Conservation (phyloP, 1,140 invertebrate genomes). For the Ephestia elutella region DNA sequence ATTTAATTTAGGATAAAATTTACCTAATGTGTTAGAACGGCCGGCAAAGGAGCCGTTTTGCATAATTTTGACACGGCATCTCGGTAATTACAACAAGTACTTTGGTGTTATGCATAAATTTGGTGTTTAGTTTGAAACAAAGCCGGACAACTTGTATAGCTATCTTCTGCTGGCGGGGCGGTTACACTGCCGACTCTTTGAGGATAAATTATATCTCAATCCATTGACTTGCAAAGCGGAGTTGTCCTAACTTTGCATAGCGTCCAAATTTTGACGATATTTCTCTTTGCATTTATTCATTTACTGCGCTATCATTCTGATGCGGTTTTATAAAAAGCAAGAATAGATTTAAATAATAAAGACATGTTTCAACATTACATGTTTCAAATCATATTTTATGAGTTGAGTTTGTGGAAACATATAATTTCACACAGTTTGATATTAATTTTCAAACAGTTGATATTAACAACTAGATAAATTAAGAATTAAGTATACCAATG, state of each 20-base stretch:
- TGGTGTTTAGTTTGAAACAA: background rate
- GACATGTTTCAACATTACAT: too few species aligned
- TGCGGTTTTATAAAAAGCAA: background rate
- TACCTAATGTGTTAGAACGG: background rate
- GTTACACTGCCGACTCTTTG: conserved; percentile 3
- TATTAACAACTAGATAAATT: too few species aligned
- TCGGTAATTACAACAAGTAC: background rate
- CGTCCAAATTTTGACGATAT: conserved; percentile 15
- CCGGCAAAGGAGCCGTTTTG: conserved; percentile 1
- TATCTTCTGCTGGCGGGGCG: background rate
- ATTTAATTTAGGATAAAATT: background rate
- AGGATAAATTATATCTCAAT: conserved; percentile 14
- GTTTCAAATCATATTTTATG: too few species aligned
- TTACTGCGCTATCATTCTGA: background rate
- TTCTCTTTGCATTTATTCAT: conserved; percentile 4
- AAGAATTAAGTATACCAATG: too few species aligned
- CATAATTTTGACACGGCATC: conserved; percentile 2
- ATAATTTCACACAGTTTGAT: too few species aligned
- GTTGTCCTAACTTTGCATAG: conserved; percentile 27
- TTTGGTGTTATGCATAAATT: background rate
- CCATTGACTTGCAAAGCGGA: conserved; percentile 30
- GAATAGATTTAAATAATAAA: background rate
- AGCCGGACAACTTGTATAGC: background rate
- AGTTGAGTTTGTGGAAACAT: too few species aligned
- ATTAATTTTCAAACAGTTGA: too few species aligned